Evolutionary conservation across 2,888 invertebrate genomes (phyloP).

Genomic region (Abrostola tripartita): DNA sequence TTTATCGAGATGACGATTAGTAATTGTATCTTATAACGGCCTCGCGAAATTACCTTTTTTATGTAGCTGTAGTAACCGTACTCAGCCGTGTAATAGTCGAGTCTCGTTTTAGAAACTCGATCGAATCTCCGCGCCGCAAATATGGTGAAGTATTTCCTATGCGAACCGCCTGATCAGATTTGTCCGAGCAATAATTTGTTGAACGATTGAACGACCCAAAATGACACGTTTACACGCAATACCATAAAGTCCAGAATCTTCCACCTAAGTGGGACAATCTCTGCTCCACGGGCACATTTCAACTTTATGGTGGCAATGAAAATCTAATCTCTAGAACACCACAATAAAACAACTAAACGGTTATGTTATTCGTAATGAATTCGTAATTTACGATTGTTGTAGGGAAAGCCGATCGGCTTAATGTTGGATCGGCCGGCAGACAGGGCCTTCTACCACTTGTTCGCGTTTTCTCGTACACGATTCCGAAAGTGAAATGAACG

Average conservation of each 20-base stretch:
- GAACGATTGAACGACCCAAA: constrained; percentile 33
- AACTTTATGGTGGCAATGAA: constrained; percentile 59
- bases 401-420: constrained; percentile 70
- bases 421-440: constrained; percentile 51
- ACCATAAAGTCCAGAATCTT: constrained; percentile 40
- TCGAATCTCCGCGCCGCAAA: constrained; percentile 15
- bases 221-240: constrained; percentile 42
- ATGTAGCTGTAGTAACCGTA: constrained; percentile 3
- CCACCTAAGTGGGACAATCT: constrained; percentile 46
- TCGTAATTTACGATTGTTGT: constrained; percentile 76
- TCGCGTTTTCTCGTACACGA: constrained; percentile 77
- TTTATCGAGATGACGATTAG: constrained; percentile 20
- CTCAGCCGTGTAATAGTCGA: constrained; percentile 13
- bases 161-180: constrained; percentile 11
- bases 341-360: constrained; percentile 62
- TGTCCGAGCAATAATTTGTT: constrained; percentile 27
- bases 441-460: constrained; percentile 71
- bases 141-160: constrained; percentile 28
- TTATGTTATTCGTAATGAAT: constrained; percentile 78
- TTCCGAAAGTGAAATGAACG: constrained; percentile 79
- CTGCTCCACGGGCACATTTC: constrained; percentile 31
- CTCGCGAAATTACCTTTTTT: constrained; percentile 22
- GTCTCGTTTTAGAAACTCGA: constrained; percentile 25
- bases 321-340: constrained; percentile 67
- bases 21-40: constrained; percentile 12